A percentile compares a stretch with the other conserved stretches of the same genome.
Conservation (phyloP, 2,888 invertebrate species). For the Norana najaformis region DNA sequence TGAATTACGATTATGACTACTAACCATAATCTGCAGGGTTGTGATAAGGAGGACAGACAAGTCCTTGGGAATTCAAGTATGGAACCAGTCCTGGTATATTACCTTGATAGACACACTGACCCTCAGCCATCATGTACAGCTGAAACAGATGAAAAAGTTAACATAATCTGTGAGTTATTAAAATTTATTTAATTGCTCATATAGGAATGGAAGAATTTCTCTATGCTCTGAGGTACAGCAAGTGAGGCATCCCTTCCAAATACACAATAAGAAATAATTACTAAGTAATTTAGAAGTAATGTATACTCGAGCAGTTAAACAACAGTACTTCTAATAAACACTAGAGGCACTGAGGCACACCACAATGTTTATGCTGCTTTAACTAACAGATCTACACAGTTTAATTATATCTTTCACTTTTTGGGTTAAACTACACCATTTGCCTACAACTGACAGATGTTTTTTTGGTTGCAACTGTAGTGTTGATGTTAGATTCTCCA, state of each 20-base stretch:
- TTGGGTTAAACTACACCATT: too few species aligned
- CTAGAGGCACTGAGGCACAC: not conserved
- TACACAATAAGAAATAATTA: not conserved
- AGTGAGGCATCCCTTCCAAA: not conserved
- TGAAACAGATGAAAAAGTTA: conserved; percentile 62
- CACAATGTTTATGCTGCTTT: conserved; percentile 1
- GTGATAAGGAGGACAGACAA: conserved; percentile 92
- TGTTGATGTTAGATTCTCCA: too few species aligned
- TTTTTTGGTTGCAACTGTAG: too few species aligned
- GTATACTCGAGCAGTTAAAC: not conserved
- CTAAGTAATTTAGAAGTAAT: not conserved
- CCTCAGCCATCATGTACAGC: conserved; percentile 80
- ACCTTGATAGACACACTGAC: conserved; percentile 88
- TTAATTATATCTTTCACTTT: not conserved
- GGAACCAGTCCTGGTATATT: conserved; percentile 82
- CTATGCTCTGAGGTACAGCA: not conserved
- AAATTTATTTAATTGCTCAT: not conserved
- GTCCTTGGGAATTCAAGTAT: conserved; percentile 78
- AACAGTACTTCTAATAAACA: not conserved
- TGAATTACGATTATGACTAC: not conserved
- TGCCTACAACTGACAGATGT: too few species aligned
- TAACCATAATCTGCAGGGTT: conserved; percentile 92
- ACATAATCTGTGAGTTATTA: not conserved
- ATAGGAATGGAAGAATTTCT: too few species aligned
- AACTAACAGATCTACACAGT: not conserved